Conservation (phyloP, 1,140 invertebrate species). For the Drosophila malerkotliana region DNA sequence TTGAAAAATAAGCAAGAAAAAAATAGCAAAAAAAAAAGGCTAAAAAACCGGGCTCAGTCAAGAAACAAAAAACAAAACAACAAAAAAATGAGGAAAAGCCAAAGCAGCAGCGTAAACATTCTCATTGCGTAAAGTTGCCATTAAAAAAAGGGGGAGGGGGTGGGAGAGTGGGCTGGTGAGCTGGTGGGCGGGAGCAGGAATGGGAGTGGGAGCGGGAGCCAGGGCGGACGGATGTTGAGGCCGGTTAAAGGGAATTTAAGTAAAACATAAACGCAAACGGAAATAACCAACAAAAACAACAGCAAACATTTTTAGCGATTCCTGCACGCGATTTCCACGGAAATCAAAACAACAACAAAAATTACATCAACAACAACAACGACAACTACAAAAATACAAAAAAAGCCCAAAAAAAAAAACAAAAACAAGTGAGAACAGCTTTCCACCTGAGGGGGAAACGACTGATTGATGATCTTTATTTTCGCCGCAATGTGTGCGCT, state of each 20-base stretch:
- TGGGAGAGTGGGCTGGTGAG: not conserved
- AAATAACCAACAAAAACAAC: slow-evolving; percentile 64
- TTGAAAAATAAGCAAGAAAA: slow-evolving; percentile 24
- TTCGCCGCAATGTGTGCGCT: not conserved
- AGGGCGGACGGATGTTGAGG: slow-evolving; percentile 64
- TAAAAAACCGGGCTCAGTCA: not conserved
- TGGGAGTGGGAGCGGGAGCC: not conserved
- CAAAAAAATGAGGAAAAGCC: slow-evolving; percentile 13
- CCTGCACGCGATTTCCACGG: slow-evolving; percentile 72
- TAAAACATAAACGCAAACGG: slow-evolving; percentile 81
- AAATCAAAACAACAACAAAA: slow-evolving; percentile 38
- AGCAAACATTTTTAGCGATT: slow-evolving; percentile 67
- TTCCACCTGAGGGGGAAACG: slow-evolving; percentile 10
- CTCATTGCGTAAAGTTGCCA: slow-evolving; percentile 47
- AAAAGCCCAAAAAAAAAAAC: not conserved
- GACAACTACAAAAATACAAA: slow-evolving; percentile 1
- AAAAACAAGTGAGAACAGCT: slow-evolving; percentile 17
- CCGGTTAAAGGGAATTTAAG: slow-evolving; percentile 80
- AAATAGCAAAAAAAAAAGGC: slow-evolving; percentile 17
- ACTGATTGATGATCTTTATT: slow-evolving; percentile 24
- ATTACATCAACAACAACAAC: not conserved
- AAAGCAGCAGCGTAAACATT: slow-evolving; percentile 68
- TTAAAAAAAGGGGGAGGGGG: not conserved
- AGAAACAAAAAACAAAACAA: slow-evolving; percentile 18
- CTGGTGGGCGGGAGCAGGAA: no score